Evolutionary conservation across 2,888 invertebrate genomes (phyloP).

Genomic region (Halictus ligatus): DNA sequence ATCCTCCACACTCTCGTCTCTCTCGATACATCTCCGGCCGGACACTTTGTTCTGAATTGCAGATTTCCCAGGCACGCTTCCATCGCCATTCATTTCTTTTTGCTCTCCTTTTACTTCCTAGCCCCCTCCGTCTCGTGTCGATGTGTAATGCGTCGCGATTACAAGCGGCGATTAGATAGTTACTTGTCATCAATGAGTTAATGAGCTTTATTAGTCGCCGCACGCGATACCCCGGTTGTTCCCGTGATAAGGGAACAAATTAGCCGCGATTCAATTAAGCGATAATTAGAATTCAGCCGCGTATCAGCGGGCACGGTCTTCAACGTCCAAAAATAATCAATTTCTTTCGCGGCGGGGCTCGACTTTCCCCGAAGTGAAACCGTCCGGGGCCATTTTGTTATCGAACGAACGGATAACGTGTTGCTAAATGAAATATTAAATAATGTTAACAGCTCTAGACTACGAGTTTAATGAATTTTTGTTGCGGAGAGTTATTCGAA

Average conservation of each 20-base stretch:
- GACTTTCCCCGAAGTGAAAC: not conserved
- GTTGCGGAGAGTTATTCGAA: no score
- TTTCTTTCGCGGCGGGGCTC: not conserved
- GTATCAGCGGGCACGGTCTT: not conserved
- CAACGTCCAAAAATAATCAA: slow-evolving; percentile 9
- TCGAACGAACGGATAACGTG: not conserved
- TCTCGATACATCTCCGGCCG: slow-evolving; percentile 3
- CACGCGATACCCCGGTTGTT: not conserved
- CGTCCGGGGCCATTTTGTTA: not conserved
- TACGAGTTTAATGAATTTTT: no score
- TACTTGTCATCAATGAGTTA: slow-evolving; percentile 45
- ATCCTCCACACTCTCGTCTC: not conserved
- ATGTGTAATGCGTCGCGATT: slow-evolving; percentile 47
- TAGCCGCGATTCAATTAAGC: slow-evolving; percentile 29
- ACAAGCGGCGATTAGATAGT: slow-evolving; percentile 39
- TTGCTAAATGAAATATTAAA: not conserved
- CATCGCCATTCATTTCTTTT: slow-evolving; percentile 6
- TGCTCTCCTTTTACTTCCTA: not conserved
- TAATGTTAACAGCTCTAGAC: not conserved
- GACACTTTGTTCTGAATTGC: slow-evolving; percentile 38
- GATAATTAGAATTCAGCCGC: slow-evolving; percentile 1
- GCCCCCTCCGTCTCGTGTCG: not conserved
- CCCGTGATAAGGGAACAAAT: slow-evolving; percentile 20
- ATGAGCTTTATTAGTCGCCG: slow-evolving; percentile 41
- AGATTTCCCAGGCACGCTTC: slow-evolving; percentile 33